Conservation (phyloP, 2,888 invertebrate genomes). For the Torymus aiolomorphi region DNA sequence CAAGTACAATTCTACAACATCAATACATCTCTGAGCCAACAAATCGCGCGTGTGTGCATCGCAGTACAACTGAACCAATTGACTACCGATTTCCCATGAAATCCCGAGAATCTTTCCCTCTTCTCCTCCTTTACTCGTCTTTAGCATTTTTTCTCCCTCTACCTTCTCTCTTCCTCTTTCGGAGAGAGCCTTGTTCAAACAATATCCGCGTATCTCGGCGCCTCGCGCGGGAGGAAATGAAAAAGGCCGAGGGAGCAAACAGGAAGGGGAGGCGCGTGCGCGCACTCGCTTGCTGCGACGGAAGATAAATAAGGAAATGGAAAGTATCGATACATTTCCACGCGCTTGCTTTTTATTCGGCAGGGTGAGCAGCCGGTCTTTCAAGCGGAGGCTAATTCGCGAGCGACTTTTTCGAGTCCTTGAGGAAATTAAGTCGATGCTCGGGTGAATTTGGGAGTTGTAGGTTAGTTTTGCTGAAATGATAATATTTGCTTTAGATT, state of each 20-base stretch:
- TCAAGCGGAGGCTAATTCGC: too few relatives aligned
- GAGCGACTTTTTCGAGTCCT: too few relatives aligned
- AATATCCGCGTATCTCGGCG: slow-evolving; percentile 39
- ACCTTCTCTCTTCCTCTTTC: background rate
- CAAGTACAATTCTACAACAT: too few relatives aligned
- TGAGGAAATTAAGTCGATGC: too few relatives aligned
- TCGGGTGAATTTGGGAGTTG: too few relatives aligned
- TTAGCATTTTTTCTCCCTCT: slow-evolving; percentile 2
- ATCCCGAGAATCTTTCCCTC: slow-evolving; percentile 5
- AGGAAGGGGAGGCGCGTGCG: slow-evolving; percentile 18
- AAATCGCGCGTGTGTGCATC: too few relatives aligned
- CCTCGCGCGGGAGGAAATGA: slow-evolving; percentile 46
- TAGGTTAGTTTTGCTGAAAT: too few relatives aligned
- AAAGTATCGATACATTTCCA: slow-evolving; percentile 56
- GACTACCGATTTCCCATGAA: slow-evolving; percentile 5
- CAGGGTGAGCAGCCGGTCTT: too few relatives aligned
- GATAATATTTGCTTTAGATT: too few relatives aligned
- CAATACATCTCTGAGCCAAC: too few relatives aligned
- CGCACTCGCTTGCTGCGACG: slow-evolving; percentile 6
- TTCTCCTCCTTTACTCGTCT: slow-evolving; percentile 5
- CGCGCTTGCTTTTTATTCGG: slow-evolving; percentile 30
- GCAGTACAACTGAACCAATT: too few relatives aligned
- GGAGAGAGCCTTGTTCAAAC: slow-evolving; percentile 48
- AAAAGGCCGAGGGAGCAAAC: slow-evolving; percentile 46
- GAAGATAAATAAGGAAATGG: slow-evolving; percentile 57